Evolutionary conservation across 1,140 invertebrate species (phyloP), one percentile per base, ranked within the genome.

Genomic region (Diplogasteroides magnus): DNA sequence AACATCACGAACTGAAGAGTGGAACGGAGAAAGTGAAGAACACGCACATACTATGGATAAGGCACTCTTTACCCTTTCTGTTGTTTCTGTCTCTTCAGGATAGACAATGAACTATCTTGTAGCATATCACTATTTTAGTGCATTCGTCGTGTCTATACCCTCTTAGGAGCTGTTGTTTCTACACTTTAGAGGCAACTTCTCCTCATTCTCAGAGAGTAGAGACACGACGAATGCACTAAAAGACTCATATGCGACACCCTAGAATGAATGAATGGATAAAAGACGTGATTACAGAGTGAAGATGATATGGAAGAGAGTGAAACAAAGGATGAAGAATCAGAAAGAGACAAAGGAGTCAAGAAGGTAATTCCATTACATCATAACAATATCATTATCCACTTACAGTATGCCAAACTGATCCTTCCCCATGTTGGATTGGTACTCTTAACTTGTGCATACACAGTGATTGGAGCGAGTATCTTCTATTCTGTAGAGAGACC

Each of bases 321-420:
- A 19, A 19, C 37, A 23, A 60, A 59, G 31, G 25, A 59, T 31
- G 59, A 56, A 32, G 61, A 32, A 55, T 62, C 0, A 32, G 28
- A 19, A 59, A 15, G 27, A 11, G 26, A 31, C 1, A 65, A 65
- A 15, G 25, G 29, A 28, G 28, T 60, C 28, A 60, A 70, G 3
- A 31, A 13, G 58, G 26, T 58, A 55, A 63, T 29, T 25, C 25
- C 15, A 29, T 63, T 29, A 11, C 28, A 15, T 23, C 28, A 59
- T 66, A 59, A 23, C 2, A 26, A n/a, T 56, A 57, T 2, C n/a
- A 2, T 13, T 6, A 11, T 68, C 23, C 61, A 11, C 25, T 70
- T 75, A 23, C 67, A 80, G 79, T 82, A 82, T 64, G 80, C 81
- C 13, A 82, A 82, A 70, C 67, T 82, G 23, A 82, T 82, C n/a